phyloP scores from a whole-genome alignment of 2,888 invertebrate genomes.

The Leptinotarsa rubiginosa region DNA sequence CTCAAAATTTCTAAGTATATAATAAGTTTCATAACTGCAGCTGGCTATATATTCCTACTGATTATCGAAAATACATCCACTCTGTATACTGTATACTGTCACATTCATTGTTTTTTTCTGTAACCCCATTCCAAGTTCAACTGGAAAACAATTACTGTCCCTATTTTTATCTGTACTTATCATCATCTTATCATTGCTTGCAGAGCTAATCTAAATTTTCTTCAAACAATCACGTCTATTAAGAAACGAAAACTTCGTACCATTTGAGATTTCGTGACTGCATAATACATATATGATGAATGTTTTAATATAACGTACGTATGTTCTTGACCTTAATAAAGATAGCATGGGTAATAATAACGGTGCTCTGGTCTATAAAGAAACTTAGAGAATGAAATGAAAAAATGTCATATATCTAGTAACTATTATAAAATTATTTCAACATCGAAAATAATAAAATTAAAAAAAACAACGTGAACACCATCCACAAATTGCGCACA shows the following conservation, averaged over 20 bases:
- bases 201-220: conserved; percentile 9
- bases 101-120: neutral
- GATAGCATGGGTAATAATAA: neutral
- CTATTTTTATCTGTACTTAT: conserved; percentile 1
- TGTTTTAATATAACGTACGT: conserved; percentile 2
- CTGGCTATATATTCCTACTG: no score
- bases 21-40: no score
- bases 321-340: neutral
- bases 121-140: conserved; percentile 10
- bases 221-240: conserved; percentile 4
- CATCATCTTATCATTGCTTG: conserved; percentile 6
- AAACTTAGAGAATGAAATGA: neutral
- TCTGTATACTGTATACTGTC: no score
- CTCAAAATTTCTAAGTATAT: no score
- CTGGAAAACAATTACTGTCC: neutral
- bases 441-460: no score
- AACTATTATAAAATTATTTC: no score
- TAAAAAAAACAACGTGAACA: no score
- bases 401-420: neutral
- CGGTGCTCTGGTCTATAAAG: neutral
- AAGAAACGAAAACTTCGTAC: neutral
- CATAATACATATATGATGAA: conserved; percentile 8
- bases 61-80: no score
- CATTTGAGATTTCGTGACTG: conserved; percentile 7
- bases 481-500: no score